Percentiles rank a stretch among this genome's conserved stretches.
These are phyloP conservation scores for Porites lutea DNA, from an alignment of 64 coral and sea anemone genomes.

Conservation along the genomic window DNA sequence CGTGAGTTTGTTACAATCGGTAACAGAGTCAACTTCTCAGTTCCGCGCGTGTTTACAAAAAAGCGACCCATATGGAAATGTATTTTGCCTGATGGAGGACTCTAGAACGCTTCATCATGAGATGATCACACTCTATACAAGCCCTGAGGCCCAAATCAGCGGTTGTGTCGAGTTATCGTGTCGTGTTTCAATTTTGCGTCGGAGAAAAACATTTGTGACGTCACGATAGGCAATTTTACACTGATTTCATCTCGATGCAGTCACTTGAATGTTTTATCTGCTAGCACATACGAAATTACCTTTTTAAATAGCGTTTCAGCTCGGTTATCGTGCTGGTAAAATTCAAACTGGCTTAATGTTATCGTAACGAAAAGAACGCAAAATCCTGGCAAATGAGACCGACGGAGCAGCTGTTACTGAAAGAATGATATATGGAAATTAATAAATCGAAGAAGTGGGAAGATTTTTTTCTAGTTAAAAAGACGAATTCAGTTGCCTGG, in stretches of 20 bases:
- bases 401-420: no score
- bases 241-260: not conserved
- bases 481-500: no score
- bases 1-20: not conserved
- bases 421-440: no score
- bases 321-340: no score
- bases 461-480: no score
- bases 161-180: not conserved
- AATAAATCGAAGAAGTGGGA: no score
- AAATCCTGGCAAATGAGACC: no score
- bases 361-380: no score
- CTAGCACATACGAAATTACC: no score
- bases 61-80: not conserved
- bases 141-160: not conserved
- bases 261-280: not conserved
- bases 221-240: not conserved
- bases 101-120: not conserved
- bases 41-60: not conserved
- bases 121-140: not conserved
- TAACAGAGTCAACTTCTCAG: not conserved
- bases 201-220: not conserved
- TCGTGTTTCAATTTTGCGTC: not conserved
- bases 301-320: no score
- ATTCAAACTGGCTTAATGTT: no score
- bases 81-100: not conserved